Percentiles rank a stretch among this genome's conserved stretches.
phyloP scores from a whole-genome alignment of 2,888 invertebrate species.

The Hofmannophila pseudospretella region DNA sequence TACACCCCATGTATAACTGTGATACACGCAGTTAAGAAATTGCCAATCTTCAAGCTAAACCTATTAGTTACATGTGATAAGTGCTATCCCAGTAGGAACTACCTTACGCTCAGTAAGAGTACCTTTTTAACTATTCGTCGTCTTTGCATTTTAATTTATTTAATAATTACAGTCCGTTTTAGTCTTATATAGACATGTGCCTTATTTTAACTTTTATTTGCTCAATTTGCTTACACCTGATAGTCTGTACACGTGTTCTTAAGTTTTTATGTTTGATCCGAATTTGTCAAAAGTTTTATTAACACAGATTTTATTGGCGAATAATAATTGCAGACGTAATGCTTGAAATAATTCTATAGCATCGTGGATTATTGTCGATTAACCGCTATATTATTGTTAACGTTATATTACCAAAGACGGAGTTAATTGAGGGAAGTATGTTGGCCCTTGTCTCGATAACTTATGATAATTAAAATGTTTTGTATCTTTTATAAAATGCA shows the following conservation, averaged over 20 bases:
- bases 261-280: conserved; percentile 11
- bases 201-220: conserved; percentile 65
- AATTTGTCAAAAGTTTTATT: neutral
- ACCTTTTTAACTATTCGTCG: conserved; percentile 27
- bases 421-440: conserved; percentile 48
- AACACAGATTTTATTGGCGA: conserved; percentile 1
- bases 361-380: conserved; percentile 38
- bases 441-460: conserved; percentile 59
- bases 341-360: conserved; percentile 12
- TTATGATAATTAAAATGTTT: conserved; percentile 64
- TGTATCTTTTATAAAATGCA: conserved; percentile 72
- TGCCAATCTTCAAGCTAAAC: too few relatives aligned
- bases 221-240: conserved; percentile 59
- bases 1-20: too few relatives aligned
- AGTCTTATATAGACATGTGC: conserved; percentile 57
- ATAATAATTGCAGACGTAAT: conserved; percentile 11
- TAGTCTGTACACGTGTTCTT: conserved; percentile 43
- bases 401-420: conserved; percentile 74
- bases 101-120: too few relatives aligned
- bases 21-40: too few relatives aligned
- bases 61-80: too few relatives aligned
- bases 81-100: too few relatives aligned
- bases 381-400: conserved; percentile 61
- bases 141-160: conserved; percentile 19
- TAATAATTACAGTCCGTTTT: conserved; percentile 18